Evolutionary conservation across 2,113 vertebrate species (phyloP), one percentile per base, ranked within the genome.

Genomic region (Diadophis punctatus): DNA sequence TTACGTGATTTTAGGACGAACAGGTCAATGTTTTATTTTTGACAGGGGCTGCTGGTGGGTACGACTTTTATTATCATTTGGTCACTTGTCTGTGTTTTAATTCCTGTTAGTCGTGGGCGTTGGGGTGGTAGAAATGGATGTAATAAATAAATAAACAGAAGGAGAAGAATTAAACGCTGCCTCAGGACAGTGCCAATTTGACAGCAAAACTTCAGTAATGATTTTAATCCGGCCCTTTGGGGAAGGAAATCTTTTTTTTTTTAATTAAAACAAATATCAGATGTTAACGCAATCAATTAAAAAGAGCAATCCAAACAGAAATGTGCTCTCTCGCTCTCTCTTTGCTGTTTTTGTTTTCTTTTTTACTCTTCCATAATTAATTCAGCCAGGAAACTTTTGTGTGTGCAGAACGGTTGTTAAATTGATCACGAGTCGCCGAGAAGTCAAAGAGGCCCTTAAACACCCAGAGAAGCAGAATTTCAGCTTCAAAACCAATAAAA

Each of bases 221-320:
- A 0, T 91, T 96, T 95, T 94, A 96, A 94, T 90, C 93, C 91
- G 93, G 97, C 96, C 96, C 95, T 80, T 34, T 30, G 4, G 49
- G 93, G 94, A 96, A 93, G 95, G 97, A 97, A 97, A 97, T 96
- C 94, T 95, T 95, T 95, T 95, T 95, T 93, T 96, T 30, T 68
- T n/a, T 30, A 97, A 96, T 97, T 95, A 97, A 98, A 97, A 97
- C 95, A 96, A 95, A 97, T 97, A 96, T 96, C 96, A 96, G 94
- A 96, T 95, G 97, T 97, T 97, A 95, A 97, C 95, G 91, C 96
- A 96, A 96, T 94, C 97, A 97, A 96, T 97, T 97, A 97, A 97
- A 96, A 96, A 96, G 68, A 85, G 89, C 95, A 96, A 94, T 97
- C 95, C 68, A 93, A 80, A 93, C 34, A 87, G 95, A 95, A 97